These are phyloP conservation scores for Labeo rohita DNA, from an alignment of 2,113 vertebrate genomes.

Conservation along the genomic window DNA sequence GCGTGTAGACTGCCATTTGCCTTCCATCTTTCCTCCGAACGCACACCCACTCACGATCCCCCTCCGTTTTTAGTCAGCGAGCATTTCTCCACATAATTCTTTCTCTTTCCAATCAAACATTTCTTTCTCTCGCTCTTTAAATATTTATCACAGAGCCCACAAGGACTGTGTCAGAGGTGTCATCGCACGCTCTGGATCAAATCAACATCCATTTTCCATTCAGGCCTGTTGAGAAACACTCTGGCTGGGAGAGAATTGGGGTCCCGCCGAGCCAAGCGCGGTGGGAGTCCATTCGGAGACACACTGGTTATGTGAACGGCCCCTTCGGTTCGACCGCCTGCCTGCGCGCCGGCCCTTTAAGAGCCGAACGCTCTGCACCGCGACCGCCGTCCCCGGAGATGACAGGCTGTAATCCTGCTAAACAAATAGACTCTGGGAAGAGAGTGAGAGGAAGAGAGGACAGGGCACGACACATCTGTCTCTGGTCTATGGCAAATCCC, in stretches of 20 bases:
- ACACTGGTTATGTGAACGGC: neutral
- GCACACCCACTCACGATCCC: neutral
- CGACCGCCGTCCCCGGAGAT: conserved; percentile 40
- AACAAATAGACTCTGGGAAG: conserved; percentile 68
- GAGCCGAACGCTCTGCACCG: conserved; percentile 49
- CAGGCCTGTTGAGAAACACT: conserved; percentile 19
- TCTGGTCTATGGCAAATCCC: conserved; percentile 49
- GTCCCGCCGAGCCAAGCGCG: neutral
- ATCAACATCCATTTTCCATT: conserved; percentile 42
- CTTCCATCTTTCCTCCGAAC: conserved; percentile 9
- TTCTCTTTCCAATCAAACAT: conserved; percentile 20
- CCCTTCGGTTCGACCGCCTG: neutral
- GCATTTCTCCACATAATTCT: neutral
- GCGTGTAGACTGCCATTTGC: conserved; percentile 22
- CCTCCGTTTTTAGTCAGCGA: neutral
- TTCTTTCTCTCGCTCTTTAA: conserved; percentile 23
- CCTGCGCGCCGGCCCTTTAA: conserved; percentile 58
- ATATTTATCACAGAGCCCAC: conserved; percentile 40
- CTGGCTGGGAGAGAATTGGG: conserved; percentile 6
- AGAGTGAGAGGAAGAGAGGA: conserved; percentile 61
- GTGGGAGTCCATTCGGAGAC: conserved; percentile 1
- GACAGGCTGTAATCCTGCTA: conserved; percentile 69
- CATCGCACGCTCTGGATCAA: conserved; percentile 45
- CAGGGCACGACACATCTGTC: conserved; percentile 38
- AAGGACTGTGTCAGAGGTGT: conserved; percentile 40